phyloP scores from a whole-genome alignment of 2,797 vertebrate species.

The Pseudomugil gertrudae region DNA sequence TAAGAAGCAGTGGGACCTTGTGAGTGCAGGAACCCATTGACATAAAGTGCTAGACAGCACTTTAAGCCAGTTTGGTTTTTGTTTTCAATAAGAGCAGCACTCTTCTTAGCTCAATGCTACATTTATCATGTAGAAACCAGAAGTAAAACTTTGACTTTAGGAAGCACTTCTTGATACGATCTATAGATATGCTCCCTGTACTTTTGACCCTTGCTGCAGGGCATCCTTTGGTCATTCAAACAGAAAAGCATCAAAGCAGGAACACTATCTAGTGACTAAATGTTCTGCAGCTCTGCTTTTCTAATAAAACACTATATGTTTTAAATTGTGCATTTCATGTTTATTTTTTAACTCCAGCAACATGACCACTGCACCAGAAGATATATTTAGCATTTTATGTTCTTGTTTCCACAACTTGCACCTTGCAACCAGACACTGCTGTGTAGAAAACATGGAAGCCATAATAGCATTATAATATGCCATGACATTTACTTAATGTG shows the following conservation, averaged over 20 bases:
- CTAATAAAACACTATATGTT: background rate
- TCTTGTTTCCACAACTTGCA: conserved; percentile 10
- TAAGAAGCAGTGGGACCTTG: conserved; percentile 51
- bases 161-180: conserved; percentile 16
- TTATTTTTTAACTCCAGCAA: background rate
- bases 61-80: conserved; percentile 19
- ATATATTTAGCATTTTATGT: background rate
- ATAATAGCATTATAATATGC: conserved; percentile 66
- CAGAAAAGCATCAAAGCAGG: too few species aligned
- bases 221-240: background rate
- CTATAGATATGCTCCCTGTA: conserved; percentile 19
- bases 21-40: conserved; percentile 26
- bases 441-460: conserved; percentile 14
- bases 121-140: conserved; percentile 21
- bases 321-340: too few species aligned
- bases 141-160: conserved; percentile 14
- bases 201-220: conserved; percentile 6
- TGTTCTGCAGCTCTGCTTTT: background rate
- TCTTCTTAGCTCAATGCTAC: conserved; percentile 14
- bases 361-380: background rate
- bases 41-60: conserved; percentile 45
- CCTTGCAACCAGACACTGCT: conserved; percentile 26
- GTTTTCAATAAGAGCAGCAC: conserved; percentile 16
- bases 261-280: too few species aligned
- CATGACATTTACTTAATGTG: conserved; percentile 75